Evolutionary conservation across 2,113 vertebrate species (phyloP), one percentile per base, ranked within the genome.

Genomic region (Polypterus bichir): DNA sequence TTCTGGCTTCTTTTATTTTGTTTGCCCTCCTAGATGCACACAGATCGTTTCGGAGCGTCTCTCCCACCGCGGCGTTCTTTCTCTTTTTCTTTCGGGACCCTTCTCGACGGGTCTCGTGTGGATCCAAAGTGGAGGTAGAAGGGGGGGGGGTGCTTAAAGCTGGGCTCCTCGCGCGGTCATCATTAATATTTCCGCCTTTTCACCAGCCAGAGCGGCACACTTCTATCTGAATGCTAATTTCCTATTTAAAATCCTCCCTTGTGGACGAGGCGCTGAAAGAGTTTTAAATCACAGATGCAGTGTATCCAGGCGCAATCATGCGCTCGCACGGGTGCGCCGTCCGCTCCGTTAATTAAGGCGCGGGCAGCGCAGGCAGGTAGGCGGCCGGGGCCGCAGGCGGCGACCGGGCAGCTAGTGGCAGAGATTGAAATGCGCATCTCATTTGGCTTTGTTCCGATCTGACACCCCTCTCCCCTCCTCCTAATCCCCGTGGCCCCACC

Each of bases 161-260:
- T 79, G 74, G 78, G 84, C 83, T 83, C 82, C 27, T 81, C 77
- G 72, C 81, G 73, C 81, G 72, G 81, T 86, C 84, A 86, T 88
- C 86, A 83, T 91, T 92, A 88, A 88, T 84, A 80, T 85, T 83
- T 84, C 81, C 83, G 83, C 86, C 84, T 82, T 87, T 90, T 89
- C 83, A 86, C 83, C 86, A 84, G 86, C 83, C 84, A 87, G 89
- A 87, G 86, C 86, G 84, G 77, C 74, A 76, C 76, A 72, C 88
- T 85, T 89, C 92, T 93, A 93, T 95, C 92, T 95, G 92, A 93
- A 98, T 97, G 92, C 91, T 97, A 97, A 96, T 98, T 89, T 87
- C 77, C 89, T 87, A 83, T 94, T 96, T 94, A 90, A 91, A 89
- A 89, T 88, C 91, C 90, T 91, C 90, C 92, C 88, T 89, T 78